These are phyloP conservation scores for Leucophora obtusa DNA, from an alignment of 2,888 invertebrate genomes.

Conservation along the genomic window DNA sequence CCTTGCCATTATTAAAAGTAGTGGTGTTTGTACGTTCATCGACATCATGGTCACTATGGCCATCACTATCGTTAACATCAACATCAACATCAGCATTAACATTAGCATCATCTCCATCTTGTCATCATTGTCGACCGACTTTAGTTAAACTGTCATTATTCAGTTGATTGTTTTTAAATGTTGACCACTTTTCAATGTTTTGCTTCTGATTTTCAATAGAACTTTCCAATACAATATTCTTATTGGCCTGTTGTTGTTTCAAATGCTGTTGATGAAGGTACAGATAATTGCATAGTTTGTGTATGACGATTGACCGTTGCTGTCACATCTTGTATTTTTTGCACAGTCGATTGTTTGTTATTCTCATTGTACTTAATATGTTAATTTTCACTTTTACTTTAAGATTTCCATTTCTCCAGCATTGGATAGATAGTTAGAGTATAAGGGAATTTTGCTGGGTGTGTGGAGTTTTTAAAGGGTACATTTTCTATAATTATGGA, in stretches of 20 bases:
- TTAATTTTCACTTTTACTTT: neutral
- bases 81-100: slow-evolving; percentile 9
- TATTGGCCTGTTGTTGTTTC: neutral
- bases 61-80: slow-evolving; percentile 25
- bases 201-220: slow-evolving; percentile 55
- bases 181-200: slow-evolving; percentile 51
- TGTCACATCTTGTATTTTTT: slow-evolving; percentile 28
- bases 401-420: neutral
- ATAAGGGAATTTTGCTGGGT: neutral
- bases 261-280: slow-evolving; percentile 16
- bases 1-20: neutral
- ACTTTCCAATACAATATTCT: slow-evolving; percentile 28
- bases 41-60: slow-evolving; percentile 9
- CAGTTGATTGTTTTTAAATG: slow-evolving; percentile 58
- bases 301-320: slow-evolving; percentile 39
- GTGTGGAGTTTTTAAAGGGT: neutral
- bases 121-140: slow-evolving; percentile 47
- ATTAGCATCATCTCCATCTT: slow-evolving; percentile 39
- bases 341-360: neutral
- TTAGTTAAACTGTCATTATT: slow-evolving; percentile 54
- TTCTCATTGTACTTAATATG: slow-evolving; percentile 12
- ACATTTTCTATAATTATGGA: slow-evolving; percentile 6
- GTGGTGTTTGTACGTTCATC: slow-evolving; percentile 25
- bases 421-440: neutral
- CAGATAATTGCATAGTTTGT: slow-evolving; percentile 29